Conservation (phyloP, 2,797 vertebrate species). For the Ataeniobius toweri region DNA sequence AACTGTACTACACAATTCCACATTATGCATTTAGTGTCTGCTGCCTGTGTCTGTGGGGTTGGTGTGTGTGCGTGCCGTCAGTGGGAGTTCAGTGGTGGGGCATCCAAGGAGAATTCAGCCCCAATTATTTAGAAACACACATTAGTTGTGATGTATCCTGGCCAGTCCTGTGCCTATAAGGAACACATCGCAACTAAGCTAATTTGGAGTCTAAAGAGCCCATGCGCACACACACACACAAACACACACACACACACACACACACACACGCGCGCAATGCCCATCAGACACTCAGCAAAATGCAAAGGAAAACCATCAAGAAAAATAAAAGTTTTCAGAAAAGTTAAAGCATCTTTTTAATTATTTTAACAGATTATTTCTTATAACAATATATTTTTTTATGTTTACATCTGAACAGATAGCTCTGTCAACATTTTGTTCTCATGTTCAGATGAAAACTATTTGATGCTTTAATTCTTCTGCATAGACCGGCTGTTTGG, state of each 20-base stretch:
- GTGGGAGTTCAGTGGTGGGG: constrained; percentile 16
- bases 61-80: constrained; percentile 15
- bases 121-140: constrained; percentile 44
- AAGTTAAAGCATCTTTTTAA: not conserved
- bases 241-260: not conserved
- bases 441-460: too few species aligned
- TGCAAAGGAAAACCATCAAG: not conserved
- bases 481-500: too few species aligned
- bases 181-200: constrained; percentile 29
- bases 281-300: not conserved
- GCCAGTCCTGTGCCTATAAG: constrained; percentile 35
- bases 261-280: not conserved
- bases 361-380: not conserved
- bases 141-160: constrained; percentile 40
- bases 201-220: constrained; percentile 19
- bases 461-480: too few species aligned
- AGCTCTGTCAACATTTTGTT: too few species aligned
- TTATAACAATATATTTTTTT: too few species aligned
- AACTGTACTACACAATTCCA: constrained; percentile 5
- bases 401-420: too few species aligned
- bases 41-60: constrained; percentile 8
- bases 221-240: not conserved
- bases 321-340: not conserved
- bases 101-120: constrained; percentile 26
- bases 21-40: constrained; percentile 29